phyloP scores from a whole-genome alignment of 2,888 invertebrate species.

The Sarcophaga subvicina region DNA sequence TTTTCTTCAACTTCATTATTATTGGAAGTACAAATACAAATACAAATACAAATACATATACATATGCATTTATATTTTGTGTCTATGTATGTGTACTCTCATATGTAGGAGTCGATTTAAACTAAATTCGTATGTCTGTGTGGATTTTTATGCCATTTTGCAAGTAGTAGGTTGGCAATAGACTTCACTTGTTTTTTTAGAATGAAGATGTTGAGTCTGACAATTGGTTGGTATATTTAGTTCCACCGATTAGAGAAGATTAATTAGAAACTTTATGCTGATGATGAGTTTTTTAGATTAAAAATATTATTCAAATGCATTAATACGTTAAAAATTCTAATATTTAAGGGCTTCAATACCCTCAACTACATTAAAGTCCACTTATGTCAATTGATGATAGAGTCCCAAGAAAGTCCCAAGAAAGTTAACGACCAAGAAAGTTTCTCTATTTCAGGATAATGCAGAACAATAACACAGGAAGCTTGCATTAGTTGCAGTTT shows the following conservation, averaged over 20 bases:
- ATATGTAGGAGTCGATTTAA: slow-evolving; percentile 44
- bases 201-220: not conserved
- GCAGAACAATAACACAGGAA: no score
- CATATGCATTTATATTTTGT: not conserved
- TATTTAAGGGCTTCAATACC: no score
- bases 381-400: no score
- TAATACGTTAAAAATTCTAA: no score
- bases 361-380: no score
- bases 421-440: no score
- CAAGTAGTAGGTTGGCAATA: slow-evolving; percentile 14
- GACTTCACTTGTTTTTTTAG: not conserved
- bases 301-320: no score
- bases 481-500: no score
- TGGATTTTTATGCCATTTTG: slow-evolving; percentile 32
- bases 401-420: no score
- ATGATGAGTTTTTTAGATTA: no score
- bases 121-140: slow-evolving; percentile 20
- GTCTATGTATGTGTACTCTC: not conserved
- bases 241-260: not conserved
- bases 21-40: not conserved
- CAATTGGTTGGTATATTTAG: not conserved
- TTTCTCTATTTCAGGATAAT: no score
- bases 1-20: slow-evolving; percentile 65
- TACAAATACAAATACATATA: no score
- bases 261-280: not conserved